Conservation (phyloP, 2,797 vertebrate species). For the Rachycentron canadum region DNA sequence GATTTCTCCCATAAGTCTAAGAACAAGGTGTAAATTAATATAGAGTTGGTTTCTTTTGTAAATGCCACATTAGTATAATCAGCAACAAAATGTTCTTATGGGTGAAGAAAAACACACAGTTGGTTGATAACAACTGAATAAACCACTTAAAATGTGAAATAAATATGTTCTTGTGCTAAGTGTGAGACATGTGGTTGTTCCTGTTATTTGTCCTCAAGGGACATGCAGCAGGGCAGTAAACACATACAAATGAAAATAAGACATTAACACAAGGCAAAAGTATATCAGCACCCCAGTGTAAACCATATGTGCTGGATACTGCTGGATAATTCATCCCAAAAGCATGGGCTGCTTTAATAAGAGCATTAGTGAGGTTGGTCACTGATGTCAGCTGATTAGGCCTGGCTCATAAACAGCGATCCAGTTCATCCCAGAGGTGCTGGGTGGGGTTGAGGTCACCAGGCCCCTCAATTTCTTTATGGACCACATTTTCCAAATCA, state of each 20-base stretch:
- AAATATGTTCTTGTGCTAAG: slow-evolving; percentile 19
- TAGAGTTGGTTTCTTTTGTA: slow-evolving; percentile 17
- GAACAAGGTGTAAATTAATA: slow-evolving; percentile 25
- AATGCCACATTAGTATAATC: slow-evolving; percentile 46
- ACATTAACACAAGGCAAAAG: not conserved
- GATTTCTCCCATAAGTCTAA: slow-evolving; percentile 33
- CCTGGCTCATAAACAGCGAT: not conserved
- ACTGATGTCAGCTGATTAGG: not conserved
- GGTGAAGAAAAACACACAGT: slow-evolving; percentile 10
- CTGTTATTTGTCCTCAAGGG: slow-evolving; percentile 8
- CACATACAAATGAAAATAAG: slow-evolving; percentile 5
- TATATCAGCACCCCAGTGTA: not conserved
- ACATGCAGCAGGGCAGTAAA: slow-evolving; percentile 23
- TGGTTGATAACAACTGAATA: slow-evolving; percentile 16
- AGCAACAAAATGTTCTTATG: not conserved
- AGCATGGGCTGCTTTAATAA: not conserved
- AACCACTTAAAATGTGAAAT: slow-evolving; percentile 23
- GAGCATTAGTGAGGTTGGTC: not conserved
- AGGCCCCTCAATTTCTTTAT: not conserved
- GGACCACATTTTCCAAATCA: not conserved
- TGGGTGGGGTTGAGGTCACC: not conserved
- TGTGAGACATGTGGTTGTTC: not conserved
- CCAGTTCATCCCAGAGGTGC: not conserved
- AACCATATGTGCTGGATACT: not conserved
- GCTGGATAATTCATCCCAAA: not conserved